A percentile compares a stretch with the other conserved stretches of the same genome.
Evolutionary conservation across 2,113 vertebrate genomes (phyloP).

Genomic region (Nerophis ophidion): DNA sequence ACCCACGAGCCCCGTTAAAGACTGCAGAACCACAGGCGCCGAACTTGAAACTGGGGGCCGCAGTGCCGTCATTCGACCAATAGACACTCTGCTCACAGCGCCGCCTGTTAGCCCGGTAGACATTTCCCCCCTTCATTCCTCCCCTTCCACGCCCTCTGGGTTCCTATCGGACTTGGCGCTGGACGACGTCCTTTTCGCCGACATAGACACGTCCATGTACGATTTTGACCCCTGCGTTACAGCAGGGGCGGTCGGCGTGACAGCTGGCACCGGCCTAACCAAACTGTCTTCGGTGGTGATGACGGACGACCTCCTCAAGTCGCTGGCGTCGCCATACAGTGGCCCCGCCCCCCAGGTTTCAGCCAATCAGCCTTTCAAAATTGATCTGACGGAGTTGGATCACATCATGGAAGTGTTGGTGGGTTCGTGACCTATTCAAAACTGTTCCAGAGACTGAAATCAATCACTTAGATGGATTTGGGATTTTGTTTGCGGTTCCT

Average conservation of each 20-base stretch:
- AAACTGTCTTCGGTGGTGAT: constrained; percentile 87
- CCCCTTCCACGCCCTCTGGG: constrained; percentile 78
- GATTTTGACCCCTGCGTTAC: constrained; percentile 94
- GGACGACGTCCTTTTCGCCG: constrained; percentile 96
- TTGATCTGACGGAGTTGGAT: constrained; percentile 97
- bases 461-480: constrained; percentile 36
- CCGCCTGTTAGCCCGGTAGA: constrained; percentile 79
- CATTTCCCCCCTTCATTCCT: constrained; percentile 68
- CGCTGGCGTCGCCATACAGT: constrained; percentile 81
- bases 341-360: constrained; percentile 78
- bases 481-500: constrained; percentile 39
- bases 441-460: constrained; percentile 46
- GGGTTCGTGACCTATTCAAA: constrained; percentile 78
- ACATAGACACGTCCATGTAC: constrained; percentile 99
- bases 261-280: constrained; percentile 62
- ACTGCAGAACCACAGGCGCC: constrained; percentile 57
- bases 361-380: constrained; percentile 98
- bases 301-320: constrained; percentile 93
- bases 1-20: constrained; percentile 59
- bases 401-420: constrained; percentile 99
- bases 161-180: constrained; percentile 97
- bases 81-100: constrained; percentile 71
- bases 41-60: constrained; percentile 79
- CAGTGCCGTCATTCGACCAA: constrained; percentile 72
- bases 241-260: constrained; percentile 62